phyloP scores from a whole-genome alignment of 2,888 invertebrate species.

The Conomelus anceps region DNA sequence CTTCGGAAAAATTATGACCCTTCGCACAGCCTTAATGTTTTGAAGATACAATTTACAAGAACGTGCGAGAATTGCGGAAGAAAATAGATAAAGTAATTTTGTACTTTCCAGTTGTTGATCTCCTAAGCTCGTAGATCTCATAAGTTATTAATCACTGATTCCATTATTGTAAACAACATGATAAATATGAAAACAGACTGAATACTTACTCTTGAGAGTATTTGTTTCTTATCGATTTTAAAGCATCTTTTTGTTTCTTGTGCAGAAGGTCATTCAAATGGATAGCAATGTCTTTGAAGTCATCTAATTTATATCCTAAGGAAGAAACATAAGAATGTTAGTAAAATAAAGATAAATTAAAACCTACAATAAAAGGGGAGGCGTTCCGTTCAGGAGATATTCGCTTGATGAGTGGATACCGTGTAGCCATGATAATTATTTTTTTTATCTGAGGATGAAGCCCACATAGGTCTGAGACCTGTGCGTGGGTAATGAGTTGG shows the following conservation, averaged over 20 bases:
- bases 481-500: too few relatives aligned
- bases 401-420: too few relatives aligned
- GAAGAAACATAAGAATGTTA: neutral
- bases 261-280: conserved; percentile 70
- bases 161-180: neutral
- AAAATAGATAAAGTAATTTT: neutral
- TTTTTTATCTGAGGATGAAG: too few relatives aligned
- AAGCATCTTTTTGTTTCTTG: conserved; percentile 66
- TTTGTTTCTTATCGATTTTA: conserved; percentile 83
- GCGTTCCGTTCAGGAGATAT: too few relatives aligned
- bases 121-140: too few relatives aligned
- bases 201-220: conserved; percentile 76
- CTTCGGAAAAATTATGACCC: too few relatives aligned
- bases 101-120: too few relatives aligned
- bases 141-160: neutral
- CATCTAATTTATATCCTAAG: conserved; percentile 64
- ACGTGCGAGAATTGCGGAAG: neutral
- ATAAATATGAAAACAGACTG: neutral
- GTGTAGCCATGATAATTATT: too few relatives aligned
- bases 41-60: too few relatives aligned
- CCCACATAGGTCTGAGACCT: too few relatives aligned
- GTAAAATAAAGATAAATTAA: neutral
- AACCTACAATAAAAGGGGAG: neutral
- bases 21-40: too few relatives aligned
- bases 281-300: conserved; percentile 64